Percentiles rank a stretch among this genome's conserved stretches.
Conservation (phyloP, 1,140 invertebrate genomes). For the Kradibia gibbosae region DNA sequence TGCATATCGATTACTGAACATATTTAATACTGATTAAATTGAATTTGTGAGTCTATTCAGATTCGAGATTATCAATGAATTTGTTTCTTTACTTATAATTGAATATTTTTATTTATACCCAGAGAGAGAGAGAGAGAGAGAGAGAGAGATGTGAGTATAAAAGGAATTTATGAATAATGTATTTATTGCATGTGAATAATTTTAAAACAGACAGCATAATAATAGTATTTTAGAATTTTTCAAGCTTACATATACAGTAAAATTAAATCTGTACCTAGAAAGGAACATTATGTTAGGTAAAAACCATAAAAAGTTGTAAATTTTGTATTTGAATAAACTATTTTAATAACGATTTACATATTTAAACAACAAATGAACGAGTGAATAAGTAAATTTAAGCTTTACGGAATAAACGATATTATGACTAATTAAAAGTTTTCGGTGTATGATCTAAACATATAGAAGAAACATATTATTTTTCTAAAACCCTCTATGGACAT, state of each 20-base stretch:
- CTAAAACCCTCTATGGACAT: no score
- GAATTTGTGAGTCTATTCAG: neutral
- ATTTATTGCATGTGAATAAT: constrained; percentile 34
- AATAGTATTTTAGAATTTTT: constrained; percentile 39
- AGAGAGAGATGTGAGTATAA: neutral
- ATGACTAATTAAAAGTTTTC: no score
- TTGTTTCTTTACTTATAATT: neutral
- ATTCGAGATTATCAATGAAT: neutral
- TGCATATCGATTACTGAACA: neutral
- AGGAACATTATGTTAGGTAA: constrained; percentile 43
- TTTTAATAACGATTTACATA: no score
- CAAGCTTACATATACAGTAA: constrained; percentile 42
- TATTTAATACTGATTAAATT: constrained; percentile 25
- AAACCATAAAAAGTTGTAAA: no score
- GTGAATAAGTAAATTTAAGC: no score
- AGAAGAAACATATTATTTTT: no score
- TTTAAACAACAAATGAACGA: no score
- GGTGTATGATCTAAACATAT: no score
- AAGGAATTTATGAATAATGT: no score
- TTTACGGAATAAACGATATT: no score
- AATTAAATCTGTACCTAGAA: neutral
- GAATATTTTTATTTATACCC: no score
- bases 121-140: constrained; percentile 18
- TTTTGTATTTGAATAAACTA: no score
- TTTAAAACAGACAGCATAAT: constrained; percentile 38